Base-by-base conservation (phyloP, 2,113 vertebrate species). In the Centropristis striata region DNA sequence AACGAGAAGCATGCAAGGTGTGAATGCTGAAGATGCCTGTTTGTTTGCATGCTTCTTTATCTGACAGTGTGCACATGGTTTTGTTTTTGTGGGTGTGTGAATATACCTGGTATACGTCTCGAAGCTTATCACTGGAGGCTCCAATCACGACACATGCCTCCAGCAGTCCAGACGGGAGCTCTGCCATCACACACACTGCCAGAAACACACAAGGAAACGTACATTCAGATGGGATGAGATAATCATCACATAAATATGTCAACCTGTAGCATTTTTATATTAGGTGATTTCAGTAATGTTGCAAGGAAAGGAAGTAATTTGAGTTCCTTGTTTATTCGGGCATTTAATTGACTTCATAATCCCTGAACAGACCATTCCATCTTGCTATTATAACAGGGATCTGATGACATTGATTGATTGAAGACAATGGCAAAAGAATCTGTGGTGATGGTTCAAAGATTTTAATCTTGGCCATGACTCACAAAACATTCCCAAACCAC, bases 71-170 rank as follows among this genome's bases (percentile, higher is more conserved):
- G 9, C 32, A 25, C 8, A 1, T 16, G 6, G 25, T 60, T 71
- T 58, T 44, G 2, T 12, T 4, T 50, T 15, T 0, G 49, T 71
- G 20, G 15, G 23, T 42, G 7, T 36, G 12, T 59, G 21, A 23
- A 23, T 54, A 14, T 90, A 98, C 98, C 96, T 96, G 96, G 50
- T 87, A 89, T 1, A 93, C 60, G 23, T 95, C 93, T 55, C 92
- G 94, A 32, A 96, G 93, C 46, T 94, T 93, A 72, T 97, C 97
- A 16, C 81, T 74, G 57, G 95, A 61, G 10, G 93, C 94, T 12
- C 98, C 98, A 2, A 98, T 83, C 77, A 98, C 93, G 9, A 97
- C 94, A 85, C 98, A 99, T 39, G 96, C 83, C 94, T 99, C 97
- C 95, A 99, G 86, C 74, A 99, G 88, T 37, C 97, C 96, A 8